Evolutionary conservation across 2,113 vertebrate genomes (phyloP).

Genomic region (Rhinichthys klamathensis): DNA sequence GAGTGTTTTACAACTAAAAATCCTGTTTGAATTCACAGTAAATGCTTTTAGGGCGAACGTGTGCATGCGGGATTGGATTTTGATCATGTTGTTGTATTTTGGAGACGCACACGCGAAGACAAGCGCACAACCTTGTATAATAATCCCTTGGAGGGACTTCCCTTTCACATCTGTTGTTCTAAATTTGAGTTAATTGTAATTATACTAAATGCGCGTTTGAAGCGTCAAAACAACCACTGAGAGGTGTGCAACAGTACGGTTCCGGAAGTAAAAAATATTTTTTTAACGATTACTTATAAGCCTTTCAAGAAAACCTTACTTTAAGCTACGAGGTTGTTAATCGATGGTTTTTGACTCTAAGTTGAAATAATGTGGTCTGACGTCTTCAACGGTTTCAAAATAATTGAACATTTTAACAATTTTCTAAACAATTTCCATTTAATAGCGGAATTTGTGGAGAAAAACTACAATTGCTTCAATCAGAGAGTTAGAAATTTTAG

Average conservation of each 20-base stretch:
- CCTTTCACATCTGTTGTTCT: neutral
- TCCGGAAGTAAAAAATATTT: too few species aligned
- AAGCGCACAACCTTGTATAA: neutral
- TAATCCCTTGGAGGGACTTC: neutral
- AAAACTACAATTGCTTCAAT: too few species aligned
- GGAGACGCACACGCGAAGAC: neutral
- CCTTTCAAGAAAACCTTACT: too few species aligned
- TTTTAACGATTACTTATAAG: too few species aligned
- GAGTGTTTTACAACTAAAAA: conserved; percentile 24
- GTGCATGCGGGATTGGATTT: neutral
- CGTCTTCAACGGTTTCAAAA: too few species aligned
- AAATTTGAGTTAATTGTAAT: conserved; percentile 1
- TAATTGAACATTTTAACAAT: too few species aligned
- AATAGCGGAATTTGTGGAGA: too few species aligned
- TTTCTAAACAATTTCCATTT: too few species aligned
- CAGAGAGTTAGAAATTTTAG: too few species aligned
- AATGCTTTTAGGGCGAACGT: neutral
- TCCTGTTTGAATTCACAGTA: conserved; percentile 14
- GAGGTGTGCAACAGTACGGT: neutral
- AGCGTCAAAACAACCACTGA: neutral
- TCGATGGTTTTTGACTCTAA: too few species aligned
- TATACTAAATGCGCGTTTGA: neutral
- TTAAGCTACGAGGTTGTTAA: too few species aligned
- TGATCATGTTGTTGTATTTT: neutral
- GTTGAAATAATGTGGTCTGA: too few species aligned